A percentile compares a stretch with the other conserved stretches of the same genome.
These are phyloP conservation scores for Nautilus pompilius DNA, from an alignment of 1,140 invertebrate genomes.

Conservation along the genomic window DNA sequence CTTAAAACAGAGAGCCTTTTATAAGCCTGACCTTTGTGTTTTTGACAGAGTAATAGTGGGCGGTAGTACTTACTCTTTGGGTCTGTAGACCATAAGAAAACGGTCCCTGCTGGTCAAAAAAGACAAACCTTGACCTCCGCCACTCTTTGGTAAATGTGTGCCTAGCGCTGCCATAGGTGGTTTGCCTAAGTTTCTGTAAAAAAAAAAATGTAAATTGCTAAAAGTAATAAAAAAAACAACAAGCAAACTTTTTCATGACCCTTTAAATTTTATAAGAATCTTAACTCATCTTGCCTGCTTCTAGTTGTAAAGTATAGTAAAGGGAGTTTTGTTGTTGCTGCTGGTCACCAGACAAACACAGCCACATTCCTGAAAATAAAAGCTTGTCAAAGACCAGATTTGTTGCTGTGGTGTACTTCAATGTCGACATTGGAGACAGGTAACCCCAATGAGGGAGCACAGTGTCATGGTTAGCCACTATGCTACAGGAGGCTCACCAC, in stretches of 20 bases:
- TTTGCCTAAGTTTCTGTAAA: slow-evolving; percentile 23
- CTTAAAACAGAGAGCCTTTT: neutral
- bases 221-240: neutral
- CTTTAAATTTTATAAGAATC: too few relatives aligned
- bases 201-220: neutral
- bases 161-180: slow-evolving; percentile 23
- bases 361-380: too few relatives aligned
- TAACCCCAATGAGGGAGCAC: too few relatives aligned
- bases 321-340: too few relatives aligned
- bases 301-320: too few relatives aligned
- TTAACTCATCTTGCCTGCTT: too few relatives aligned
- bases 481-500: too few relatives aligned
- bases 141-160: slow-evolving; percentile 35
- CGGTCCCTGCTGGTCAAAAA: slow-evolving; percentile 23
- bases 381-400: too few relatives aligned
- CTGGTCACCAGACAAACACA: too few relatives aligned
- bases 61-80: slow-evolving; percentile 16
- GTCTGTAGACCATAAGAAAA: slow-evolving; percentile 36
- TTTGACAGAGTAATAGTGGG: neutral
- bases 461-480: too few relatives aligned
- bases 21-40: neutral
- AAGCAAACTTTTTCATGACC: neutral
- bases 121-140: slow-evolving; percentile 23
- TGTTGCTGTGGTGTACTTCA: too few relatives aligned
- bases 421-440: too few relatives aligned